These are phyloP conservation scores for Pyrgus malvae DNA, from an alignment of 2,888 invertebrate genomes.

Conservation along the genomic window DNA sequence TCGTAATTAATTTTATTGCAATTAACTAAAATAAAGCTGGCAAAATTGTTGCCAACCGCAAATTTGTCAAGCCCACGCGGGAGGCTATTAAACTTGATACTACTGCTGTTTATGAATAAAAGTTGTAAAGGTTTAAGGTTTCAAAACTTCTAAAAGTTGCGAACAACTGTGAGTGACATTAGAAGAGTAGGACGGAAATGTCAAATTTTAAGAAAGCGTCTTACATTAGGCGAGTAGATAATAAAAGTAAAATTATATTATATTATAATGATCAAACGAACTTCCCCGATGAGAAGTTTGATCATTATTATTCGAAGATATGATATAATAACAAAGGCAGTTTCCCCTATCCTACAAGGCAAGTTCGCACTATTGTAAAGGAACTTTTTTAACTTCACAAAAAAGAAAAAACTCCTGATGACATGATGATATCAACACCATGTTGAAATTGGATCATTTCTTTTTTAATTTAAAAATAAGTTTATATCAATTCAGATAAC, in stretches of 20 bases:
- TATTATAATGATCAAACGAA: too few relatives aligned
- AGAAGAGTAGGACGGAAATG: slow-evolving; percentile 36
- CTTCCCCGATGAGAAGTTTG: too few relatives aligned
- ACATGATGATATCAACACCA: too few relatives aligned
- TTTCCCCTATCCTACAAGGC: too few relatives aligned
- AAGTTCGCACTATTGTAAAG: too few relatives aligned
- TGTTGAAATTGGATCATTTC: too few relatives aligned
- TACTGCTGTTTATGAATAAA: slow-evolving; percentile 11
- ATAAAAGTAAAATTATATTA: not conserved
- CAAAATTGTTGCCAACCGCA: not conserved
- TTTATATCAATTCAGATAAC: too few relatives aligned
- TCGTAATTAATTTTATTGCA: not conserved
- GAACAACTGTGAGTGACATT: slow-evolving; percentile 35
- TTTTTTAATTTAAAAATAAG: too few relatives aligned
- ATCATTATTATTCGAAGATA: too few relatives aligned
- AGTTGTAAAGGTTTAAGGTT: slow-evolving; percentile 20
- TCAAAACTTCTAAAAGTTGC: slow-evolving; percentile 32
- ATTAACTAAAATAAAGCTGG: not conserved
- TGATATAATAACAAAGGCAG: too few relatives aligned
- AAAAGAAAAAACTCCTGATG: too few relatives aligned
- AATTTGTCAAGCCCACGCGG: not conserved
- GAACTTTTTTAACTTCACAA: too few relatives aligned
- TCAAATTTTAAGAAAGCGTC: slow-evolving; percentile 31
- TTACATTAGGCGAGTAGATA: not conserved
- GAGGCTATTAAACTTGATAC: slow-evolving; percentile 5